Percentiles rank a stretch among this genome's conserved stretches.
Conservation (phyloP, 2,113 vertebrate species). For the Panthera leo region DNA sequence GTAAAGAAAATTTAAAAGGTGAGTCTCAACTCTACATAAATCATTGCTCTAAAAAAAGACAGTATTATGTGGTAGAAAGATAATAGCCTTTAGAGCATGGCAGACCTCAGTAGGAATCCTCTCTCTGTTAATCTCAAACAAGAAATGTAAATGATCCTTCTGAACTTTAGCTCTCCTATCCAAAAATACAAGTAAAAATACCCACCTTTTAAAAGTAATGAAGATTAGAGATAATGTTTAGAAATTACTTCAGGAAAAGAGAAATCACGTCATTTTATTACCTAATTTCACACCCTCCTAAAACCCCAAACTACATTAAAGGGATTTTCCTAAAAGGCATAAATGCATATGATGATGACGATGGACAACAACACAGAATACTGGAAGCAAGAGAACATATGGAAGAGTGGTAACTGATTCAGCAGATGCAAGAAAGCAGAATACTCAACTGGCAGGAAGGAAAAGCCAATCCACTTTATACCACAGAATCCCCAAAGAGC, state of each 20-base stretch:
- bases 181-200: not conserved
- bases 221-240: not conserved
- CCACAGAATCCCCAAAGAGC: not conserved
- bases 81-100: not conserved
- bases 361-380: not conserved
- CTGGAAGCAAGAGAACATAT: not conserved
- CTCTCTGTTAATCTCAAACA: not conserved
- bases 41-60: not conserved
- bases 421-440: not conserved
- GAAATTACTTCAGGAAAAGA: not conserved
- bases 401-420: not conserved
- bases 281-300: not conserved
- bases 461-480: not conserved
- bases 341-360: not conserved
- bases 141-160: not conserved
- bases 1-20: not conserved
- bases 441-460: not conserved
- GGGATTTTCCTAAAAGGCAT: slow-evolving; percentile 14
- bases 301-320: slow-evolving; percentile 19
- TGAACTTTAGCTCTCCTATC: not conserved
- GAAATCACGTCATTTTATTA: not conserved
- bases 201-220: not conserved
- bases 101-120: not conserved
- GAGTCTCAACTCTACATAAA: slow-evolving; percentile 17
- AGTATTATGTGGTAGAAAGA: not conserved